Percentiles rank a stretch among this genome's conserved stretches.
Evolutionary conservation across 1,140 invertebrate genomes (phyloP).

Genomic region (Cyphomyrmex costatus): DNA sequence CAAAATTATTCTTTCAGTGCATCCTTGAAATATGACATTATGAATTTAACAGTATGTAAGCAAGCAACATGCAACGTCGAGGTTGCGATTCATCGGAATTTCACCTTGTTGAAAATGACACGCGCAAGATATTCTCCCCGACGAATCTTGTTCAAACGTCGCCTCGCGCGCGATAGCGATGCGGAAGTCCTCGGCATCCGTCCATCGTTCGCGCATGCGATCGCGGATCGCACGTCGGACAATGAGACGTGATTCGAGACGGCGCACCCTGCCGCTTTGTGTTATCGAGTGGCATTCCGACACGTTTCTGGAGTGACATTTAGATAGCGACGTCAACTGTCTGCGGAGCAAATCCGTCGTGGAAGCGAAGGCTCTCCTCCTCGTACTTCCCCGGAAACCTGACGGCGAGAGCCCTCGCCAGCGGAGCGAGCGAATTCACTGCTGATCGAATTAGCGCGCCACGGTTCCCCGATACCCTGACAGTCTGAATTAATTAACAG

Average conservation of each 20-base stretch:
- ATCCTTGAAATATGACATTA: too few species aligned
- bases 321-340: slow-evolving; percentile 85
- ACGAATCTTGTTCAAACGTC: slow-evolving; percentile 47
- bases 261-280: slow-evolving; percentile 60
- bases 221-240: slow-evolving; percentile 63
- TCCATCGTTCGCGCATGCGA: slow-evolving; percentile 59
- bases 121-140: slow-evolving; percentile 26
- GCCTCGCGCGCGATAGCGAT: slow-evolving; percentile 51
- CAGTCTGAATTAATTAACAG: slow-evolving; percentile 86
- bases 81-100: background rate
- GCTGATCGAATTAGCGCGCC: slow-evolving; percentile 86
- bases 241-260: slow-evolving; percentile 74
- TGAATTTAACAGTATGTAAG: too few species aligned
- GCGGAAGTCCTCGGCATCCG: slow-evolving; percentile 47
- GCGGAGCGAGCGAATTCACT: slow-evolving; percentile 81
- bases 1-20: too few species aligned
- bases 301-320: slow-evolving; percentile 81
- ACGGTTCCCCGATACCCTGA: slow-evolving; percentile 85
- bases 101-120: slow-evolving; percentile 29
- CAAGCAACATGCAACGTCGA: slow-evolving; percentile 13
- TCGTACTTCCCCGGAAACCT: slow-evolving; percentile 70
- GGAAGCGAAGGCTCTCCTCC: slow-evolving; percentile 77
- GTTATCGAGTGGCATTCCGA: slow-evolving; percentile 81
- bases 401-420: slow-evolving; percentile 70
- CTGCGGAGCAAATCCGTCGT: slow-evolving; percentile 83